These are phyloP conservation scores for Deroplatys truncata DNA, from an alignment of 2,888 invertebrate species.

Conservation along the genomic window DNA sequence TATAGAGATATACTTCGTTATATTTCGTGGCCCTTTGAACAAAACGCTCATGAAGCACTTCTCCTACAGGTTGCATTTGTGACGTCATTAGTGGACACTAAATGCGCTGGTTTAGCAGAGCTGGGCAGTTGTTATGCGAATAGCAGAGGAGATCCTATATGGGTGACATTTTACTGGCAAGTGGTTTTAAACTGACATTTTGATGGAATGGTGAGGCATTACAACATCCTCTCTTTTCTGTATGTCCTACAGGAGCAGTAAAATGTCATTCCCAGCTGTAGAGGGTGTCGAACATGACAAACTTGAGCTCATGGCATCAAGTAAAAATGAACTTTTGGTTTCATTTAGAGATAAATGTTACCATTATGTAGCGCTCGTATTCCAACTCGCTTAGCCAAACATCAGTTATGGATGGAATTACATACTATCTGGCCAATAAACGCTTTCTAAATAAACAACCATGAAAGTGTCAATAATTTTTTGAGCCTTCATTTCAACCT, in stretches of 20 bases:
- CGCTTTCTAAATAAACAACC: too few species aligned
- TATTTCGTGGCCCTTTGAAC: neutral
- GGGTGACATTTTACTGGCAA: neutral
- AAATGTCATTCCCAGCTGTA: neutral
- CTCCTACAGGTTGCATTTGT: neutral
- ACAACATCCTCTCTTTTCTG: neutral
- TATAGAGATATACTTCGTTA: neutral
- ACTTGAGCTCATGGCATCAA: neutral
- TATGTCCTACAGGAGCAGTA: neutral
- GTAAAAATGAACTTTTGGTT: too few species aligned
- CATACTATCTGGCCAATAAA: too few species aligned
- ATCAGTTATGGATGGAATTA: too few species aligned
- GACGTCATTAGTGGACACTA: neutral
- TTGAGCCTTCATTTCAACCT: too few species aligned
- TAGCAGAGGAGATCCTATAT: neutral
- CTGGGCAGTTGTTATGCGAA: neutral
- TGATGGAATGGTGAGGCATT: neutral
- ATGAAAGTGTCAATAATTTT: too few species aligned
- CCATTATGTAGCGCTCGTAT: too few species aligned
- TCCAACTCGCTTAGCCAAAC: too few species aligned
- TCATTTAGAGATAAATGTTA: too few species aligned
- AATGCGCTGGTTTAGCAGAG: neutral
- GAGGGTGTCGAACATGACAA: neutral
- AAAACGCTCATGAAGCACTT: neutral
- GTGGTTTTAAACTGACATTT: conserved; percentile 8